These are phyloP conservation scores for Sebastes hubbsi DNA, from an alignment of 2,797 vertebrate species.

Conservation along the genomic window DNA sequence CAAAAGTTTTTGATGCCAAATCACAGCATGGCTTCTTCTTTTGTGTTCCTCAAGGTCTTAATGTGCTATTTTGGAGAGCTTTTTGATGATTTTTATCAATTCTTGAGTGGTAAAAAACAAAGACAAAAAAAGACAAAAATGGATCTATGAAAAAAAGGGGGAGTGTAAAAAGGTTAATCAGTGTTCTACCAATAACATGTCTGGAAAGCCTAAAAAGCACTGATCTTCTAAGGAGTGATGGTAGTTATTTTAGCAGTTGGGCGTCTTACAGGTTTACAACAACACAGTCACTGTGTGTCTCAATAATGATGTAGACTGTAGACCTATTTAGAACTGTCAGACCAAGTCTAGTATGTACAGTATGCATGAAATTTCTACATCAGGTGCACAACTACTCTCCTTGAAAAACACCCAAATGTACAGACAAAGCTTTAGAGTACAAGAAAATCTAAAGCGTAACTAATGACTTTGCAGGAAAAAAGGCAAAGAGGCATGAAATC, in stretches of 20 bases:
- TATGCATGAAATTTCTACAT: neutral
- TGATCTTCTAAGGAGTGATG: neutral
- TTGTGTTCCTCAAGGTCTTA: no score
- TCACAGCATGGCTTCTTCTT: no score
- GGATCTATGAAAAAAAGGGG: no score
- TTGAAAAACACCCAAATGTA: slow-evolving; percentile 8
- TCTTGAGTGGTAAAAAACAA: no score
- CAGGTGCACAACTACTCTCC: neutral
- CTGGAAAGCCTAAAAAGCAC: neutral
- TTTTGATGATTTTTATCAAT: no score
- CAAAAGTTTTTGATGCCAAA: no score
- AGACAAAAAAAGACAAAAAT: no score
- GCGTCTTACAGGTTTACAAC: neutral
- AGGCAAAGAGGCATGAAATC: slow-evolving; percentile 66
- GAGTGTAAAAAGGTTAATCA: no score
- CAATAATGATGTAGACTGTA: neutral
- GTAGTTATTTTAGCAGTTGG: neutral
- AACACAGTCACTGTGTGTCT: neutral
- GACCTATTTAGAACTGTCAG: neutral
- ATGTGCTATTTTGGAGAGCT: no score
- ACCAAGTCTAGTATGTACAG: neutral
- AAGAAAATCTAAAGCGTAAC: slow-evolving; percentile 31
- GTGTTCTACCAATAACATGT: neutral
- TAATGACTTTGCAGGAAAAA: slow-evolving; percentile 47
- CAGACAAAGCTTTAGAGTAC: neutral